phyloP scores from a whole-genome alignment of 1,140 invertebrate species.

The Solenopsis invicta region DNA sequence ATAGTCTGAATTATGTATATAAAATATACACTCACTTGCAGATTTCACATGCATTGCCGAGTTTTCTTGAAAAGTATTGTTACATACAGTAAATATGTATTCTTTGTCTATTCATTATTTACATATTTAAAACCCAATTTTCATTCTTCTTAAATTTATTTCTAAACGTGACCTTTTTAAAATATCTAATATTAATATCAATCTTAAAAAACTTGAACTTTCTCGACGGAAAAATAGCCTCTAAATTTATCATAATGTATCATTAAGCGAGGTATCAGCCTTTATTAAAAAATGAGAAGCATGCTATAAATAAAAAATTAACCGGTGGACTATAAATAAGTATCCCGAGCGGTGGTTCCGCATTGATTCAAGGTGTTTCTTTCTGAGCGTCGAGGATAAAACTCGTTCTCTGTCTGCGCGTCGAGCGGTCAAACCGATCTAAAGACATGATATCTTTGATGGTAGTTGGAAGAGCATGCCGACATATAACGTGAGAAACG shows the following conservation, averaged over 20 bases:
- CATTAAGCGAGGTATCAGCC: not conserved
- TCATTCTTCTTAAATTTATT: not conserved
- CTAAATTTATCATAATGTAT: slow-evolving; percentile 9
- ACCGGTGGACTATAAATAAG: slow-evolving; percentile 1
- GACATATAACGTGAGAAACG: slow-evolving; percentile 57
- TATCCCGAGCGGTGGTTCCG: not conserved
- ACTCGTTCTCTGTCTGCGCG: slow-evolving; percentile 27
- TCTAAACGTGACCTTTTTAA: not conserved
- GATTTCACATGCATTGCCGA: not conserved
- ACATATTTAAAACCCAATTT: not conserved
- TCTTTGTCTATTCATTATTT: not conserved
- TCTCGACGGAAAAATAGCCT: not conserved
- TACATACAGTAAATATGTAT: not conserved
- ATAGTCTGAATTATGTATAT: not conserved
- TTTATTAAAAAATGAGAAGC: not conserved
- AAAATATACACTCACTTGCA: not conserved
- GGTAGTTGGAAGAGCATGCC: slow-evolving; percentile 40
- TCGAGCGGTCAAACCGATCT: slow-evolving; percentile 28
- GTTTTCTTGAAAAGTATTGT: not conserved
- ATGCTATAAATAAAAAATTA: slow-evolving; percentile 13
- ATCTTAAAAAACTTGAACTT: not conserved
- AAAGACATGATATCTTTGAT: slow-evolving; percentile 53
- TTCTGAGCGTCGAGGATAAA: slow-evolving; percentile 13
- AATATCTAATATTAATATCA: not conserved
- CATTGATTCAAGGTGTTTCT: slow-evolving; percentile 28